phyloP scores from a whole-genome alignment of 2,888 invertebrate genomes.

The Endotricha flammealis region DNA sequence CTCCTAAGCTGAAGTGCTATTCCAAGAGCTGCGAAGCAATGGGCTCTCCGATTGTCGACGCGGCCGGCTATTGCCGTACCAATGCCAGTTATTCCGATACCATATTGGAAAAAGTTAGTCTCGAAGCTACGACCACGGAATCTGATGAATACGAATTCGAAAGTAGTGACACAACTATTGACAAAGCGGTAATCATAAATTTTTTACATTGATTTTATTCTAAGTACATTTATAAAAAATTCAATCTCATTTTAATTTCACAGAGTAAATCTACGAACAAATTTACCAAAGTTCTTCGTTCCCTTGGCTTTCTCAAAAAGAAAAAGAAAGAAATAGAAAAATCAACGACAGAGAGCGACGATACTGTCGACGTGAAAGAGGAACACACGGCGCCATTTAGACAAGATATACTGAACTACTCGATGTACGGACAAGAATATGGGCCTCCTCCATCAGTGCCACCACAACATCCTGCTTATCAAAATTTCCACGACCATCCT shows the following conservation, averaged over 20 bases:
- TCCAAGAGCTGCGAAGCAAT: slow-evolving; percentile 69
- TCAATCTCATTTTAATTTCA: slow-evolving; percentile 13
- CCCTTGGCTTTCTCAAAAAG: slow-evolving; percentile 48
- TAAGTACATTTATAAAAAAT: neutral
- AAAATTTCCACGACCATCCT: slow-evolving; percentile 9
- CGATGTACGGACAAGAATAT: slow-evolving; percentile 51
- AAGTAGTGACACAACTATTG: slow-evolving; percentile 28
- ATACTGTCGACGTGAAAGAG: slow-evolving; percentile 35
- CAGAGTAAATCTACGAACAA: slow-evolving; percentile 39
- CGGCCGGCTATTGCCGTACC: slow-evolving; percentile 33
- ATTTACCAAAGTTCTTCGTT: slow-evolving; percentile 42
- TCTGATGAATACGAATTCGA: slow-evolving; percentile 38
- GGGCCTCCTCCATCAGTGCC: slow-evolving; percentile 37
- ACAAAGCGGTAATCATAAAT: slow-evolving; percentile 41
- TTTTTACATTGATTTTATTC: neutral
- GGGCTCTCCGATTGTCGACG: slow-evolving; percentile 39
- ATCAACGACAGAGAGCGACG: slow-evolving; percentile 45
- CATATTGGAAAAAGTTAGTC: slow-evolving; percentile 48
- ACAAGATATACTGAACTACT: slow-evolving; percentile 52
- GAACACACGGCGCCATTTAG: slow-evolving; percentile 37
- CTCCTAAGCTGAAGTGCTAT: slow-evolving; percentile 45
- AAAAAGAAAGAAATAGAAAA: slow-evolving; percentile 51
- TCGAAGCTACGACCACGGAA: slow-evolving; percentile 37
- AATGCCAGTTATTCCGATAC: slow-evolving; percentile 57
- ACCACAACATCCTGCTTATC: slow-evolving; percentile 14